Base-by-base conservation (phyloP, 2,113 vertebrate genomes). In the Microcebus ravelobensis region DNA sequence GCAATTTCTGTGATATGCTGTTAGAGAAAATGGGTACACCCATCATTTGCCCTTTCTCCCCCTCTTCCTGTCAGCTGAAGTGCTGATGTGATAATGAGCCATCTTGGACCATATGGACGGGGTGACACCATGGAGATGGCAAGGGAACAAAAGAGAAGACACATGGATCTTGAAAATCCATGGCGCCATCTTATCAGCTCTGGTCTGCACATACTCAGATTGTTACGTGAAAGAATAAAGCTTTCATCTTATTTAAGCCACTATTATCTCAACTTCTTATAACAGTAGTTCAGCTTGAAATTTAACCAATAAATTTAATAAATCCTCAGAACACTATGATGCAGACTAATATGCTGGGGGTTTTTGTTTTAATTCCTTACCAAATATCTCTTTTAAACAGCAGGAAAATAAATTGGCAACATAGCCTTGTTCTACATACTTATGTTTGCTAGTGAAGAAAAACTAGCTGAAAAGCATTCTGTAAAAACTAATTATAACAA, bases 101-200 rank as follows among this genome's bases (percentile, higher is more conserved):
- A 83, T 81, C 63, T 36, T 87, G 90, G 92, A 90, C 74, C 50
- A 34, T 21, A 67, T 15, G 70, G 29, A 25, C 36, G 84, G 68
- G 57, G 91, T 91, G 83, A 93, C 89, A 87, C 63, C 59, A 90
- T n/a, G 5, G 39, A 91, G 68, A 97, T 95, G 97, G 97, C 97
- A 93, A 57, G 34, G 14, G 89, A 96, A 97, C 92, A 97, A 93
- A 97, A 85, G 20, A 81, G 23, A 95, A 63, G 27, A 21, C 50
- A 4, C 25, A 6, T 0, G 1, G 81, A 73, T 61, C 34, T 61
- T 34, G 20, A 55, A 90, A 92, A 55, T 23, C n/a, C 89, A 84
- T 4, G 96, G 97, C 91, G 79, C 97, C 97, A 92, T 87, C 95
- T 95, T 96, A 98, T 97, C 97, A 95, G 92, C 23, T 31, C 29